Conservation (phyloP, 1,140 invertebrate species). For the Drosophila ananassae region DNA sequence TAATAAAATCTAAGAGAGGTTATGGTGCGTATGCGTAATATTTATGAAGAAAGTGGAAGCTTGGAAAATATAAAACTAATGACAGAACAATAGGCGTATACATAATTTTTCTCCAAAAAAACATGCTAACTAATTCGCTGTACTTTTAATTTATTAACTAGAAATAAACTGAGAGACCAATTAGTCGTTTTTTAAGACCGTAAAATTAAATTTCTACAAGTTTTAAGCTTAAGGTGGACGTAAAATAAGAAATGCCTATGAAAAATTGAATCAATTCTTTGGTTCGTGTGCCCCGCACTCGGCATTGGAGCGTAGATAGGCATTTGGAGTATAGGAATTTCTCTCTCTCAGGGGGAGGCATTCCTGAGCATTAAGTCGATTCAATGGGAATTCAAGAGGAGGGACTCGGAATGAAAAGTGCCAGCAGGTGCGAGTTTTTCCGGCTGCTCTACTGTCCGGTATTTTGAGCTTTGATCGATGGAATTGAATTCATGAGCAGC, state of each 20-base stretch:
- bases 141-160: too few relatives aligned
- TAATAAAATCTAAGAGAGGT: too few relatives aligned
- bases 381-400: conserved; percentile 9
- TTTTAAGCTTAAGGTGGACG: neutral
- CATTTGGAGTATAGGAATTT: conserved; percentile 12
- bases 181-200: too few relatives aligned
- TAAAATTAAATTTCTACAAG: neutral
- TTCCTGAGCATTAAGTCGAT: conserved; percentile 9
- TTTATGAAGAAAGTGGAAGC: too few relatives aligned
- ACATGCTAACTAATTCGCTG: too few relatives aligned
- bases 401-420: conserved; percentile 22
- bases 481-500: conserved; percentile 60
- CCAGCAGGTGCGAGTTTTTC: conserved; percentile 50
- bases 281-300: neutral
- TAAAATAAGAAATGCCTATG: neutral
- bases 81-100: too few relatives aligned
- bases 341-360: conserved; percentile 8
- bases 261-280: neutral
- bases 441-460: conserved; percentile 43
- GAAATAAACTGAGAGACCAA: too few relatives aligned
- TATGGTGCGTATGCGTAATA: too few relatives aligned
- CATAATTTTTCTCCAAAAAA: too few relatives aligned
- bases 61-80: too few relatives aligned
- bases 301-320: neutral
- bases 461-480: conserved; percentile 73